Evolutionary conservation across 2,888 invertebrate species (phyloP).

Genomic region (Leucophora obtusa): DNA sequence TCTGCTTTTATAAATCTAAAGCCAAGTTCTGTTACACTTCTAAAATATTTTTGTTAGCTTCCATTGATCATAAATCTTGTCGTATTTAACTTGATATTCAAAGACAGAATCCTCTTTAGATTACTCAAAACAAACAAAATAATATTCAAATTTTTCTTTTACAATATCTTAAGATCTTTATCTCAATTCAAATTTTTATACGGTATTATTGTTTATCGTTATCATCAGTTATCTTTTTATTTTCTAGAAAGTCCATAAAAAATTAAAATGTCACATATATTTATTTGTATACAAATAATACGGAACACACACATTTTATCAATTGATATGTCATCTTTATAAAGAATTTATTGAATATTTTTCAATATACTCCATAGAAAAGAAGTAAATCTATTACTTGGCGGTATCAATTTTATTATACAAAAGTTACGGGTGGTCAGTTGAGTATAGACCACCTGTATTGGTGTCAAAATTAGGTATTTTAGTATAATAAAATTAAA

Average conservation of each 20-base stretch:
- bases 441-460: slow-evolving; percentile 36
- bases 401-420: slow-evolving; percentile 21
- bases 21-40: background rate
- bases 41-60: slow-evolving; percentile 19
- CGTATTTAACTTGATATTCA: slow-evolving; percentile 13
- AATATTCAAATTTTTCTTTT: background rate
- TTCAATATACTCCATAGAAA: slow-evolving; percentile 30
- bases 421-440: slow-evolving; percentile 34
- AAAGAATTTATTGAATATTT: slow-evolving; percentile 55
- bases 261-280: slow-evolving; percentile 72
- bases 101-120: slow-evolving; percentile 22
- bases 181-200: slow-evolving; percentile 6
- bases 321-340: slow-evolving; percentile 73
- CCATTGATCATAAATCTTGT: slow-evolving; percentile 48
- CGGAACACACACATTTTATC: slow-evolving; percentile 67
- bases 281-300: slow-evolving; percentile 67
- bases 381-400: slow-evolving; percentile 23
- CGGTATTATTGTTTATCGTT: slow-evolving; percentile 31
- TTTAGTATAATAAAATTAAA: background rate
- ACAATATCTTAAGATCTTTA: slow-evolving; percentile 13
- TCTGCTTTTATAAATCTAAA: no score
- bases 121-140: background rate
- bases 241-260: slow-evolving; percentile 54
- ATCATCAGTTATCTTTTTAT: slow-evolving; percentile 37
- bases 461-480: slow-evolving; percentile 36